Evolutionary conservation across 2,888 invertebrate genomes (phyloP), one percentile per base, ranked within the genome.

Genomic region (Hyles lineata): DNA sequence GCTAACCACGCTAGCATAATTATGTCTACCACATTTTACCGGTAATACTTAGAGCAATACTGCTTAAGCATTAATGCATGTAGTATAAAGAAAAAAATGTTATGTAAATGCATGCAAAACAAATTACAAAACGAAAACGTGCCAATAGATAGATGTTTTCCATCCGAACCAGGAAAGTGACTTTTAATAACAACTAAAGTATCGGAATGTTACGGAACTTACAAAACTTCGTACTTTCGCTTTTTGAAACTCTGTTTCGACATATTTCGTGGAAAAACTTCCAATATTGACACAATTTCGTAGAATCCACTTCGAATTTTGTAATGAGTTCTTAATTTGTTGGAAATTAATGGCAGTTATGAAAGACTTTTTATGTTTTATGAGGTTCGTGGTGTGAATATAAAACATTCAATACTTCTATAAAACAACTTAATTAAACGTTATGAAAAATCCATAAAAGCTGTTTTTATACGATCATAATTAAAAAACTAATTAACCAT

Each of bases 281-380:
- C 19, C 7, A 19, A 55, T 55, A 55, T 55, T 6, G n/a, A 17
- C 7, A n/a, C 8, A 55, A 55, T 55, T 17, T 19, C 6, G n/a
- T 19, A 8, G 8, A 0, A 55, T 55, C n/a, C 4, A 19, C 7
- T 17, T n/a, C 6, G 8, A 55, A n/a, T n/a, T 55, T 55, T 19
- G 19, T 55, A 55, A 55, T 55, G 55, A 19, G n/a, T 55, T 55
- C n/a, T n/a, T 55, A 55, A 55, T 55, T 55, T 55, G 55, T 55
- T 55, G 7, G 7, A 17, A 55, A n/a, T n/a, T 19, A 6, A 6
- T 19, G 19, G 19, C 52, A 55, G 6, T 19, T 55, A 55, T n/a
- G 52, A 43, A 43, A 43, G 43, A 19, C 6, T 55, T 52, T 55
- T 55, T 15, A 17, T n/a, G 17, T 55, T n/a, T n/a, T n/a, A 52